Percentiles rank a stretch among this genome's conserved stretches.
Conservation (phyloP, 2,113 vertebrate genomes). For the Cyanocitta stelleri region DNA sequence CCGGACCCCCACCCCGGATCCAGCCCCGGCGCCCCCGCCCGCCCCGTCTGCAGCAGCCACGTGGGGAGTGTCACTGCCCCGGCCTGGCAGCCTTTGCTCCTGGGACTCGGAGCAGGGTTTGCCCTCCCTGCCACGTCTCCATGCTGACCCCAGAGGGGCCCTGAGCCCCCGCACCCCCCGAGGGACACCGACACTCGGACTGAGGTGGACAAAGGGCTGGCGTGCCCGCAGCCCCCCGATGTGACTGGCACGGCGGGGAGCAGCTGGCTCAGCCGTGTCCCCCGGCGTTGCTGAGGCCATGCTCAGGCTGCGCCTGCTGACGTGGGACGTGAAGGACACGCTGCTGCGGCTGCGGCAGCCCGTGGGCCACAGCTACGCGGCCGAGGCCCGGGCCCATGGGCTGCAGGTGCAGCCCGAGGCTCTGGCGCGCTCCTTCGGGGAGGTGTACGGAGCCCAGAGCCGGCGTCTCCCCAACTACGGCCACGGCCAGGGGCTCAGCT, state of each 20-base stretch:
- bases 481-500: conserved; percentile 73
- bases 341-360: conserved; percentile 82
- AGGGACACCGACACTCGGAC: too few species aligned
- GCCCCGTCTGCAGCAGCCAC: not conserved
- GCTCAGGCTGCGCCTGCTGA: conserved; percentile 77
- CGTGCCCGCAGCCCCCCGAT: rapidly evolving
- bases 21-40: not conserved
- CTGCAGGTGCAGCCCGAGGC: conserved; percentile 66
- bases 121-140: rapidly evolving
- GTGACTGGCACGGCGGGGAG: not conserved
- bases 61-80: not conserved
- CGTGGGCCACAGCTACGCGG: conserved; percentile 71
- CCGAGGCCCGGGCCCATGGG: conserved; percentile 73
- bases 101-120: too few species aligned
- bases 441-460: conserved; percentile 67
- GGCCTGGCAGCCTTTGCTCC: not conserved
- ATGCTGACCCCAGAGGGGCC: not conserved
- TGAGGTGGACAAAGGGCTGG: rapidly evolving
- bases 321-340: conserved; percentile 93
- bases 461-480: conserved; percentile 86
- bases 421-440: conserved; percentile 72
- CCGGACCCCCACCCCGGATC: not conserved
- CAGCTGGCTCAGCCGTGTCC: not conserved
- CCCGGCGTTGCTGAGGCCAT: not conserved
- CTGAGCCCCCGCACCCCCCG: not conserved